Conservation (phyloP, 2,113 vertebrate species). For the Labeo rohita region DNA sequence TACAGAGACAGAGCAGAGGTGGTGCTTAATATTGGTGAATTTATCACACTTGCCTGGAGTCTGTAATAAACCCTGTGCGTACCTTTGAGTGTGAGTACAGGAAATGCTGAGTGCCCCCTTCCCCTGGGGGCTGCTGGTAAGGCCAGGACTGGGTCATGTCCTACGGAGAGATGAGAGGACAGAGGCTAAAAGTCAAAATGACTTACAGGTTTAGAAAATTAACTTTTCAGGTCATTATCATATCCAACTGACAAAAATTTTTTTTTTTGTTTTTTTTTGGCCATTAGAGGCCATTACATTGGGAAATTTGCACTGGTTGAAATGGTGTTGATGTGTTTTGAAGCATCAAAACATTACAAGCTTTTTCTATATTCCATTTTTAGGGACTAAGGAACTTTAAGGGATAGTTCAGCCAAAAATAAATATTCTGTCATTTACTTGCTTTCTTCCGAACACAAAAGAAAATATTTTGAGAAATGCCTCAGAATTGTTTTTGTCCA, state of each 20-base stretch:
- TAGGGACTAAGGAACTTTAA: not conserved
- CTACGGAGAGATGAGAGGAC: conserved; percentile 70
- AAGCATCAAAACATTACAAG: not conserved
- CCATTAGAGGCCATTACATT: not conserved
- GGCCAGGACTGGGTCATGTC: conserved; percentile 96
- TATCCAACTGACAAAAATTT: not conserved
- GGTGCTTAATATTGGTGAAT: not conserved
- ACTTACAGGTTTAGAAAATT: conserved; percentile 33
- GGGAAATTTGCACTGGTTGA: not conserved
- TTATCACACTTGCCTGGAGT: not conserved
- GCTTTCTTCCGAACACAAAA: not conserved
- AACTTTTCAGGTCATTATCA: not conserved
- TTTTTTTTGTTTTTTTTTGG: not conserved
- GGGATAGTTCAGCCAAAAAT: not conserved
- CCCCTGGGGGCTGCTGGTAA: conserved; percentile 84
- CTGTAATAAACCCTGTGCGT: conserved; percentile 52
- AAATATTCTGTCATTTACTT: not conserved
- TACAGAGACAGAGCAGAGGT: conserved; percentile 7
- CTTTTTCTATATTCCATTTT: not conserved
- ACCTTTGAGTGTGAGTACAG: conserved; percentile 86
- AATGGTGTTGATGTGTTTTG: not conserved
- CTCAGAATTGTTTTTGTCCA: not conserved
- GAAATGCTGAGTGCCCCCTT: conserved; percentile 83
- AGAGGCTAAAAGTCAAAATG: conserved; percentile 63
- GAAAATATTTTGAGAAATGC: not conserved